Percentiles rank a stretch among this genome's conserved stretches.
phyloP scores from a whole-genome alignment of 2,797 vertebrate genomes.

The Phalanger gymnotis region DNA sequence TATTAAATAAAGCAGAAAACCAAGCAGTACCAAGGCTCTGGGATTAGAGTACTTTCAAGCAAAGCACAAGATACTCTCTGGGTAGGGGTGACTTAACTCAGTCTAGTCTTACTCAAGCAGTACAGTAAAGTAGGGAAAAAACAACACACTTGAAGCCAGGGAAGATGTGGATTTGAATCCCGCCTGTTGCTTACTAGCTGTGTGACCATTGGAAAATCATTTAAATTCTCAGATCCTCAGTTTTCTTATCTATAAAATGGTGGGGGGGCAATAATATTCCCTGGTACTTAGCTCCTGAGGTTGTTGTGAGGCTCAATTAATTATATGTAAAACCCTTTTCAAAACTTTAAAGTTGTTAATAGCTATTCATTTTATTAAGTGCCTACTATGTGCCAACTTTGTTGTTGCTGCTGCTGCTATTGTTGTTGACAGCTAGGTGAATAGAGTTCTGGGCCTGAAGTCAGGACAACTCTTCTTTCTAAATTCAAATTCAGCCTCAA shows the following conservation, averaged over 20 bases:
- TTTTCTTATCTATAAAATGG: not conserved
- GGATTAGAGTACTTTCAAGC: fast-evolving
- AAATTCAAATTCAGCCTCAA: not conserved
- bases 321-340: not conserved
- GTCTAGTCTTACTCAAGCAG: not conserved
- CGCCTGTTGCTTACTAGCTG: not conserved
- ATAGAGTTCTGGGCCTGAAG: not conserved
- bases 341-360: not conserved
- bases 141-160: not conserved
- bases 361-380: too few relatives aligned
- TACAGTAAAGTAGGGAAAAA: not conserved
- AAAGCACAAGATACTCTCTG: fast-evolving
- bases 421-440: not conserved
- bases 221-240: not conserved
- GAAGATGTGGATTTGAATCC: not conserved
- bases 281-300: not conserved
- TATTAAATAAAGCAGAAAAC: conserved; percentile 2
- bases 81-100: not conserved
- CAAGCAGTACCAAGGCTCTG: not conserved
- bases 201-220: not conserved
- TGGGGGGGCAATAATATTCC: not conserved
- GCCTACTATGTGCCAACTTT: not conserved
- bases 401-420: not conserved
- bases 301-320: not conserved
- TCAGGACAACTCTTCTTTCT: not conserved